phyloP scores from a whole-genome alignment of 2,888 invertebrate species.

The Chironomus tentans region DNA sequence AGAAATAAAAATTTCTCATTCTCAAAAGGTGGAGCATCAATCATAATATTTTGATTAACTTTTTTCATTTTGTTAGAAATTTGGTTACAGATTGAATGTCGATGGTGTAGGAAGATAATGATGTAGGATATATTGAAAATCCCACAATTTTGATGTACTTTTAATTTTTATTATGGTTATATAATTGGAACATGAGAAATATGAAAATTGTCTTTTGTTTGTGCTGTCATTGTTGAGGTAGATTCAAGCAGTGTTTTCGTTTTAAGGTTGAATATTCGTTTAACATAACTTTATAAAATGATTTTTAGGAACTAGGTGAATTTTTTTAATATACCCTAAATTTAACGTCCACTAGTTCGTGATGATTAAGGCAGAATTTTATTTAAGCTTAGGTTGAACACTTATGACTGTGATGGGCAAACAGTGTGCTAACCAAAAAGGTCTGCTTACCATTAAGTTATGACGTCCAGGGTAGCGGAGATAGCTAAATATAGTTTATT shows the following conservation, averaged over 20 bases:
- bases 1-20: neutral
- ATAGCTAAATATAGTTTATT: too few species aligned
- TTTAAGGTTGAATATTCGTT: too few species aligned
- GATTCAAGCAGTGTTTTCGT: neutral
- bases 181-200: neutral
- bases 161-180: neutral
- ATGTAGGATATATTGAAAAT: neutral
- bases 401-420: too few species aligned
- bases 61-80: neutral
- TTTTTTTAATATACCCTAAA: too few species aligned
- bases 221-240: neutral
- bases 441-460: too few species aligned
- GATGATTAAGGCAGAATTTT: too few species aligned
- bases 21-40: neutral
- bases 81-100: neutral
- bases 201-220: neutral
- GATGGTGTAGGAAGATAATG: neutral
- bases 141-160: neutral
- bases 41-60: slow-evolving; percentile 6
- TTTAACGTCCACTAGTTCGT: too few species aligned
- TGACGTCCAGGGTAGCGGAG: too few species aligned
- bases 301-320: too few species aligned
- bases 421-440: too few species aligned
- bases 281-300: too few species aligned
- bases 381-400: too few species aligned